Conservation (phyloP, 2,113 vertebrate genomes). For the Nycticebus coucang region DNA sequence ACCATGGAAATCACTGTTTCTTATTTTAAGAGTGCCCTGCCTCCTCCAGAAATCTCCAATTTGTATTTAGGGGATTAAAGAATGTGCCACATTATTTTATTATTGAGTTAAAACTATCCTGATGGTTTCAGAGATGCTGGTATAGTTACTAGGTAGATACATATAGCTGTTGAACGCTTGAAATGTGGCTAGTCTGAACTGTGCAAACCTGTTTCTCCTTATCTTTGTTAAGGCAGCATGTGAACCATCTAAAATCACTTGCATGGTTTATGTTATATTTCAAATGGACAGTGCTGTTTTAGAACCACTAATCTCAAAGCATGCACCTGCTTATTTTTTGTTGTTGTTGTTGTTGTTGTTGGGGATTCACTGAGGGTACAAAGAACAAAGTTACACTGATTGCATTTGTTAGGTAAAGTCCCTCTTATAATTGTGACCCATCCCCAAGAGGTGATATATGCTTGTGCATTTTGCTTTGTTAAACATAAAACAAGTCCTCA, state of each 20-base stretch:
- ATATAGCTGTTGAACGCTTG: neutral
- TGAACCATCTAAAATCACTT: neutral
- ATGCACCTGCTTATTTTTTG: accelerated
- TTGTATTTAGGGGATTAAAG: neutral
- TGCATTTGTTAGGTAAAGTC: no score
- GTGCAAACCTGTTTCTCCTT: neutral
- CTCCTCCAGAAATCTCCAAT: neutral
- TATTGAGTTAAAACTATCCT: neutral
- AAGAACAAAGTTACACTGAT: no score
- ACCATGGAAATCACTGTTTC: neutral
- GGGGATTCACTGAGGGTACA: no score
- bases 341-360: no score
- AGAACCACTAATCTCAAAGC: neutral
- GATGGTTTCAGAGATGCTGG: neutral
- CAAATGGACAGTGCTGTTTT: neutral
- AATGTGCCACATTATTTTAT: neutral
- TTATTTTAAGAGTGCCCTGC: neutral
- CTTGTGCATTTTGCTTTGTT: neutral
- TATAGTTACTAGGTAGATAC: neutral
- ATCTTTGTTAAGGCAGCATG: neutral
- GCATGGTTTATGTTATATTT: neutral
- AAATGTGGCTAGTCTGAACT: neutral
- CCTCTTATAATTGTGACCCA: no score
- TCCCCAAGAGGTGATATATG: no score
- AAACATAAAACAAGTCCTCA: constrained; percentile 1